Evolutionary conservation across 2,888 invertebrate genomes (phyloP).

Genomic region (Ornithoptera priamus): DNA sequence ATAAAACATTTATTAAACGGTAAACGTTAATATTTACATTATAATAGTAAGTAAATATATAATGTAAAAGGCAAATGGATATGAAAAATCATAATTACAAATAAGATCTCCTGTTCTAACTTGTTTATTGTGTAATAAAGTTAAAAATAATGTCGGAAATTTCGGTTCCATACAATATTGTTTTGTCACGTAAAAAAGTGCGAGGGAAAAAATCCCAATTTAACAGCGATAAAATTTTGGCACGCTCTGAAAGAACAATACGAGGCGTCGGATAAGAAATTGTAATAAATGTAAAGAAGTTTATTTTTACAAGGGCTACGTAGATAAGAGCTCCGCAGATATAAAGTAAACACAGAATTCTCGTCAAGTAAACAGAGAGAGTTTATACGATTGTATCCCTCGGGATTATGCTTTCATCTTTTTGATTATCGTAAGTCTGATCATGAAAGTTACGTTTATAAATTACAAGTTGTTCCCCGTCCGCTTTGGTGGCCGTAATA

Average conservation of each 20-base stretch:
- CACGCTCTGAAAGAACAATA: slow-evolving; percentile 47
- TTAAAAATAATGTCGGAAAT: slow-evolving; percentile 15
- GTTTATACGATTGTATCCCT: slow-evolving; percentile 30
- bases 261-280: slow-evolving; percentile 44
- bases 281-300: slow-evolving; percentile 52
- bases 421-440: slow-evolving; percentile 26
- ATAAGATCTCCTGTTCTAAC: slow-evolving; percentile 5
- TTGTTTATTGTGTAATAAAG: slow-evolving; percentile 5
- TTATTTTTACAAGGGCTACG: slow-evolving; percentile 48
- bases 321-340: slow-evolving; percentile 42
- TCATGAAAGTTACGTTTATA: slow-evolving; percentile 16
- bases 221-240: slow-evolving; percentile 38
- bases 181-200: slow-evolving; percentile 32
- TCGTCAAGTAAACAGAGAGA: slow-evolving; percentile 30
- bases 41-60: too few relatives aligned
- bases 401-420: slow-evolving; percentile 29
- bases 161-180: slow-evolving; percentile 27
- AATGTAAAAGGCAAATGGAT: too few relatives aligned
- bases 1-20: too few relatives aligned
- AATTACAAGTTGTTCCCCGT: background rate
- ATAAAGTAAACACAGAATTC: slow-evolving; percentile 30
- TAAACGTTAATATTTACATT: too few relatives aligned
- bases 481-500: too few relatives aligned
- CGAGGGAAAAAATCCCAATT: slow-evolving; percentile 37
- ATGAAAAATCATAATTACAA: too few relatives aligned